Percentiles rank a stretch among this genome's conserved stretches.
Conservation (phyloP, 2,888 invertebrate species). For the Sipha maydis region DNA sequence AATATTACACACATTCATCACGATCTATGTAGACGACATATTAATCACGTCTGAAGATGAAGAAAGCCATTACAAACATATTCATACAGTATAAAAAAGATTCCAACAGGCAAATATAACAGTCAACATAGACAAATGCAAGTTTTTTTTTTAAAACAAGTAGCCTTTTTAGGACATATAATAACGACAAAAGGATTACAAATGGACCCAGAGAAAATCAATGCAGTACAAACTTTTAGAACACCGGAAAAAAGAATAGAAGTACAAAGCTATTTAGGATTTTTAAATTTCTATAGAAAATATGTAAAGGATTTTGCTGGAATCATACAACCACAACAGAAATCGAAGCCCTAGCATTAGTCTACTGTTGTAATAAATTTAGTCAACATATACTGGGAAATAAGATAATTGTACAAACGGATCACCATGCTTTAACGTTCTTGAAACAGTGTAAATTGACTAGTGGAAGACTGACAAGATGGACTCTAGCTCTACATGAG, state of each 20-base stretch:
- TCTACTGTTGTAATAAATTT: not conserved
- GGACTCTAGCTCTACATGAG: constrained; percentile 10
- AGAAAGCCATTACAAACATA: too few species aligned
- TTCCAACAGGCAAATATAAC: constrained; percentile 2
- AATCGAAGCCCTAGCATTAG: not conserved
- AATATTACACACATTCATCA: not conserved
- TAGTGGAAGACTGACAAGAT: constrained; percentile 13
- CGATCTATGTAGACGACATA: too few species aligned
- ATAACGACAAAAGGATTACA: not conserved
- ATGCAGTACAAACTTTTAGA: not conserved
- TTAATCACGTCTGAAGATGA: not conserved
- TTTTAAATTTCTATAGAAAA: constrained; percentile 26
- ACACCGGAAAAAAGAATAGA: constrained; percentile 29
- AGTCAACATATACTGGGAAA: not conserved
- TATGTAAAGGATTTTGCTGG: too few species aligned
- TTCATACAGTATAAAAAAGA: not conserved
- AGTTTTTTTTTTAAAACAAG: not conserved
- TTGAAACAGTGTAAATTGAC: not conserved
- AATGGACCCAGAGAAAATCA: constrained; percentile 6
- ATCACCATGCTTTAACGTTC: constrained; percentile 33
- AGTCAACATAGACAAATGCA: constrained; percentile 17
- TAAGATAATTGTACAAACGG: not conserved
- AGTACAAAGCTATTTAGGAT: constrained; percentile 1
- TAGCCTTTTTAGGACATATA: constrained; percentile 10
- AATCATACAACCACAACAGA: too few species aligned